These are phyloP conservation scores for Thymallus thymallus DNA, from an alignment of 2,113 vertebrate genomes.

Conservation along the genomic window DNA sequence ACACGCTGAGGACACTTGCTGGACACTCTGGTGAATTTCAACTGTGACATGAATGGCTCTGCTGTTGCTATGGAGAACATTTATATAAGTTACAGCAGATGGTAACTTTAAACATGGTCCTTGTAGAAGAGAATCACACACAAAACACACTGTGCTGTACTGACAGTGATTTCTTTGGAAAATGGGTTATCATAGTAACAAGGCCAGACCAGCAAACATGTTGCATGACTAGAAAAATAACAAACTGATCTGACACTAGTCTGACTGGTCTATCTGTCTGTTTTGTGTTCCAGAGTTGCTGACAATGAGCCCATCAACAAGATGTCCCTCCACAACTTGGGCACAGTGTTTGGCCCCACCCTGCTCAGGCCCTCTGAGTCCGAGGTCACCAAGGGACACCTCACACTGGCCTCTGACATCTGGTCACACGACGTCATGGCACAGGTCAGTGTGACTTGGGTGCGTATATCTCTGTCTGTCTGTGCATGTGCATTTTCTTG, in stretches of 20 bases:
- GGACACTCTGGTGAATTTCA: constrained; percentile 14
- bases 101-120: too few species aligned
- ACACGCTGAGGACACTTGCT: constrained; percentile 29
- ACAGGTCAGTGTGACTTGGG: constrained; percentile 77
- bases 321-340: constrained; percentile 99
- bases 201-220: too few species aligned
- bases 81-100: too few species aligned
- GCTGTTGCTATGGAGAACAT: background rate
- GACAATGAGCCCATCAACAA: constrained; percentile 99
- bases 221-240: background rate
- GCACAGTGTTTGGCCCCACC: constrained; percentile 95
- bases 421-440: constrained; percentile 99
- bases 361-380: constrained; percentile 93
- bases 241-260: background rate
- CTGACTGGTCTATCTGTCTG: background rate
- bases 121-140: too few species aligned
- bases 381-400: constrained; percentile 85
- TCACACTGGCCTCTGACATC: constrained; percentile 93
- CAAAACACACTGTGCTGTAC: too few species aligned
- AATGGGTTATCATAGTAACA: too few species aligned
- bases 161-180: too few species aligned
- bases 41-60: background rate
- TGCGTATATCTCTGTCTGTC: constrained; percentile 6
- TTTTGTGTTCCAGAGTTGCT: constrained; percentile 80
- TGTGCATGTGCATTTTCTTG: background rate